These are phyloP conservation scores for Siderastrea radians DNA, from an alignment of 92 coral and sea anemone species.

Conservation along the genomic window DNA sequence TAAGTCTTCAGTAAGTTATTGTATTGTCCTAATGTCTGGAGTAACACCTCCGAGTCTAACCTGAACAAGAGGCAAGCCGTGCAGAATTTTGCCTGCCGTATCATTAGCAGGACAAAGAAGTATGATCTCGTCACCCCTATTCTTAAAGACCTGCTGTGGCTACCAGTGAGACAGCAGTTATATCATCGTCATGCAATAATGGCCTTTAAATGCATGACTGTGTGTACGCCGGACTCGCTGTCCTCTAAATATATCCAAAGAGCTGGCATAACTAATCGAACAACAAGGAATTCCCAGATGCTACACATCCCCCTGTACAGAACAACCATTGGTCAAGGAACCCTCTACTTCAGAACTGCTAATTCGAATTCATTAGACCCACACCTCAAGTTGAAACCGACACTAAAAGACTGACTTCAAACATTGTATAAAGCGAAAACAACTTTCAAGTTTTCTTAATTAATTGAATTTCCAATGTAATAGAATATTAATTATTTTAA, in stretches of 20 bases:
- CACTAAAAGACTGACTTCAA: no score
- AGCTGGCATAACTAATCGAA: constrained; percentile 16
- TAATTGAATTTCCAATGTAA: no score
- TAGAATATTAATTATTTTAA: no score
- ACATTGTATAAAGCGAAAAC: no score
- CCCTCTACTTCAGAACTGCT: constrained; percentile 57
- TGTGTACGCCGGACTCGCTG: constrained; percentile 47
- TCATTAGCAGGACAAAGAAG: constrained; percentile 39
- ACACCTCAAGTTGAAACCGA: no score
- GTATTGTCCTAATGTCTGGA: constrained; percentile 25
- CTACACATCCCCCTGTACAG: constrained; percentile 55
- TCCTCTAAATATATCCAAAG: constrained; percentile 41
- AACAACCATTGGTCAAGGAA: constrained; percentile 55
- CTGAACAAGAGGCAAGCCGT: constrained; percentile 28
- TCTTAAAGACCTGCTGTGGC: constrained; percentile 47
- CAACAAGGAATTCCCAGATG: constrained; percentile 54
- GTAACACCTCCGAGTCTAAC: constrained; percentile 13
- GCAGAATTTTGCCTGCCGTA: constrained; percentile 35
- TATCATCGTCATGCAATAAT: constrained; percentile 36
- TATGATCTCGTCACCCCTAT: constrained; percentile 56
- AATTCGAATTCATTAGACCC: constrained; percentile 36
- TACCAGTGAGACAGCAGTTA: constrained; percentile 53
- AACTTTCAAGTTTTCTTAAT: no score
- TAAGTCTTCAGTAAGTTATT: constrained; percentile 13
- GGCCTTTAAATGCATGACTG: constrained; percentile 70